Evolutionary conservation across 1,140 invertebrate species (phyloP), one percentile per base, ranked within the genome.

Genomic region (Asobara japonica): DNA sequence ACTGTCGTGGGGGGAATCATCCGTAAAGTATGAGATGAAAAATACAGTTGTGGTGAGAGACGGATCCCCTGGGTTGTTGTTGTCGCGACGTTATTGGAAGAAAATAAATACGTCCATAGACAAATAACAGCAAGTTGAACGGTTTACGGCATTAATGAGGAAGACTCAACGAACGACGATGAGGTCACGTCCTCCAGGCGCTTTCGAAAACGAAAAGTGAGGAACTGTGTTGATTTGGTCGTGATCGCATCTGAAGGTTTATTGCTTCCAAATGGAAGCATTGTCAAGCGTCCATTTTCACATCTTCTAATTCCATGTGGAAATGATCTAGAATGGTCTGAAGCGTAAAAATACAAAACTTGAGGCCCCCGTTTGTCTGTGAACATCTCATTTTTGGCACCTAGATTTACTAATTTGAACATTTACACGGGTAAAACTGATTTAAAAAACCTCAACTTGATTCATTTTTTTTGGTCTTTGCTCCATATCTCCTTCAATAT

Each of bases 21-120:
- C n/a, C 22, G 16, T 48, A 31, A 65, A 18, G 36, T 64, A 65
- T 36, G 60, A 38, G 45, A 72, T 16, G 48, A 36, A 41, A 68
- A 64, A 41, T 10, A 30, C 11, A 16, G 29, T 41, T 36, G 56
- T 8, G 22, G 22, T 10, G 60, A 29, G 62, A 38, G 62, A 65
- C 27, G 22, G 29, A 18, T 60, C 69, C 51, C 25, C 8, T 64
- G 74, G 69, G 48, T 71, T 75, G 74, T 75, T 75, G 72, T 75
- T 72, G 56, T 33, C 67, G 60, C 48, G 71, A 69, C 69, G 41
- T 72, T 67, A 75, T 75, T 75, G 71, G 74, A 75, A 31, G 74
- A 72, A 75, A 72, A 75, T 75, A 75, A 75, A 75, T 75, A 75
- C 65, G 27, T 25, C 60, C 27, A 36, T 51, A 66, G 67, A 69